Conservation (phyloP, 2,113 vertebrate genomes). For the Cheirogaleus medius region DNA sequence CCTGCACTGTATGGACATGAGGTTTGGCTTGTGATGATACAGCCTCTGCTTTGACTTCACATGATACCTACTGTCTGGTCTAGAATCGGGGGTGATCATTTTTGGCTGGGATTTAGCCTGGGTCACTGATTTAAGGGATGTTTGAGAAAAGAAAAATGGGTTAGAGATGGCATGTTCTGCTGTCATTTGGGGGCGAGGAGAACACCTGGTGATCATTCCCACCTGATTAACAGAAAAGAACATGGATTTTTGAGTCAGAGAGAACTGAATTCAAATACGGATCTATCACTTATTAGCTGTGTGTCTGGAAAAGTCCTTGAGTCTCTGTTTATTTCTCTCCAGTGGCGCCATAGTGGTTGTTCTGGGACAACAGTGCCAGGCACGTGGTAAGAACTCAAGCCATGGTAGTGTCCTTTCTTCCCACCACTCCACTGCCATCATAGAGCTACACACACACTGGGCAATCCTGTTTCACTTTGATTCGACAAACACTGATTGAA, state of each 20-base stretch:
- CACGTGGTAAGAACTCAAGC: neutral
- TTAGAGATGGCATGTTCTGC: neutral
- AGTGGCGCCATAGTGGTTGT: neutral
- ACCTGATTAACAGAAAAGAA: neutral
- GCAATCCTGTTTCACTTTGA: neutral
- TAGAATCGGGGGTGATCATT: neutral
- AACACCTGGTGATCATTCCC: no score
- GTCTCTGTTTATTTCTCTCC: neutral
- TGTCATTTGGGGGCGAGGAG: neutral
- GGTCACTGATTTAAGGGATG: neutral
- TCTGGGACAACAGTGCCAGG: neutral
- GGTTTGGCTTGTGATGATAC: neutral
- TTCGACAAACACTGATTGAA: neutral
- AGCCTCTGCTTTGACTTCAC: neutral
- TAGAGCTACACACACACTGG: neutral
- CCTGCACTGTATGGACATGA: neutral
- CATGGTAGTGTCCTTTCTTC: neutral
- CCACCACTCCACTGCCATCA: neutral
- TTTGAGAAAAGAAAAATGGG: neutral
- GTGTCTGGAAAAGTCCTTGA: neutral
- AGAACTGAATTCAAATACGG: neutral
- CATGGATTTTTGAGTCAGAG: neutral
- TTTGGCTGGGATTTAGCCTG: constrained; percentile 10
- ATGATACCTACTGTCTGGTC: neutral
- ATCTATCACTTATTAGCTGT: neutral